Evolutionary conservation across 2,888 invertebrate species (phyloP).

Genomic region (Mantis religiosa): DNA sequence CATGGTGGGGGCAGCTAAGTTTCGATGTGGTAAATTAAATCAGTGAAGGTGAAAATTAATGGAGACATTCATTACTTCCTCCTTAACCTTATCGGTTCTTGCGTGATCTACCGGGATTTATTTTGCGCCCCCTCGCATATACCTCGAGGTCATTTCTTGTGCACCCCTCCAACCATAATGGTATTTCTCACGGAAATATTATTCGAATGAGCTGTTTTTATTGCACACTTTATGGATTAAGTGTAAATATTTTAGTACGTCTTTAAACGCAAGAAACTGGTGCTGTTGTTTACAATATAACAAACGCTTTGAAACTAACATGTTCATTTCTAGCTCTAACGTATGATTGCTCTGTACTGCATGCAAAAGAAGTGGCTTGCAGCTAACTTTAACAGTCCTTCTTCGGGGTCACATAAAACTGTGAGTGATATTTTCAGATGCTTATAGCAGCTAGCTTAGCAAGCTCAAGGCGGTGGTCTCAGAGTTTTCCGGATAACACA

Average conservation of each 20-base stretch:
- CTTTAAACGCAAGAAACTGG: too few species aligned
- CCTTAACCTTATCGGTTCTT: slow-evolving; percentile 28
- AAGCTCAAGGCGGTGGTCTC: too few species aligned
- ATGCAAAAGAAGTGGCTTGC: too few species aligned
- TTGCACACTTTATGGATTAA: background rate
- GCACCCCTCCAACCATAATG: slow-evolving; percentile 8
- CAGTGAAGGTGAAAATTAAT: slow-evolving; percentile 32
- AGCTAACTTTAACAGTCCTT: too few species aligned
- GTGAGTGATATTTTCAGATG: too few species aligned
- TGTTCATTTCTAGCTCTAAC: too few species aligned
- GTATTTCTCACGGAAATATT: slow-evolving; percentile 8
- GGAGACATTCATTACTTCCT: slow-evolving; percentile 32
- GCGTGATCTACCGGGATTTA: slow-evolving; percentile 29
- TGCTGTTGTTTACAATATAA: too few species aligned
- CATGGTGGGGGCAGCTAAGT: background rate
- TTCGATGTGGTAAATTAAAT: slow-evolving; percentile 28
- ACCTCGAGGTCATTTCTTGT: background rate
- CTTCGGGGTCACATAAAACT: too few species aligned
- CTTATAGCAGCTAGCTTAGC: too few species aligned
- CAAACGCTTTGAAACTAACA: too few species aligned
- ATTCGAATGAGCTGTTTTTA: background rate
- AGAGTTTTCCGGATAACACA: too few species aligned
- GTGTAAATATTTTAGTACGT: background rate
- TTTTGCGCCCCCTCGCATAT: background rate
- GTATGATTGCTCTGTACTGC: too few species aligned